Conservation (phyloP, 2,113 vertebrate species). For the Eptesicus fuscus region DNA sequence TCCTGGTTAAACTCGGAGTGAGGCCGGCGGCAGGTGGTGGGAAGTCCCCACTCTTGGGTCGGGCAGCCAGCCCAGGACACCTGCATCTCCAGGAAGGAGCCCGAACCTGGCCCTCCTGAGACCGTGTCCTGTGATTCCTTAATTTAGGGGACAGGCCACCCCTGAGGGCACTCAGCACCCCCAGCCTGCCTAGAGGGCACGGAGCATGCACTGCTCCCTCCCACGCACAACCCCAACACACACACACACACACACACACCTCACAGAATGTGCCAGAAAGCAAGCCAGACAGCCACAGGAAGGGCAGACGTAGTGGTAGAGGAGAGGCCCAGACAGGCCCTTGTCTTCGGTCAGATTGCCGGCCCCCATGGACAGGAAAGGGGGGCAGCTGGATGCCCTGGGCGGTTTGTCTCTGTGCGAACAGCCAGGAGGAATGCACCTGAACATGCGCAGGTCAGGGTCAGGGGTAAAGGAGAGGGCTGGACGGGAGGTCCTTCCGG, state of each 20-base stretch:
- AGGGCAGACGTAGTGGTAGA: background rate
- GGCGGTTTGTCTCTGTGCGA: background rate
- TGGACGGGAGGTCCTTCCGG: rapidly evolving
- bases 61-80: background rate
- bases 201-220: background rate
- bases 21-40: background rate
- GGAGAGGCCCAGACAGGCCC: background rate
- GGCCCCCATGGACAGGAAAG: background rate
- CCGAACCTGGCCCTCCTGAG: background rate
- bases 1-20: background rate
- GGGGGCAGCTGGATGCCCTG: background rate
- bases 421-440: background rate
- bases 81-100: background rate
- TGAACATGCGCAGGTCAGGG: background rate
- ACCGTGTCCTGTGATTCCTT: background rate
- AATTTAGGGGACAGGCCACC: background rate
- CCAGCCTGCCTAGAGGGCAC: background rate
- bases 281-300: background rate
- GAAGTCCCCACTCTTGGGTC: background rate
- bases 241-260: background rate
- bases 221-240: too few species aligned
- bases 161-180: background rate
- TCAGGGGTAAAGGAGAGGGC: background rate
- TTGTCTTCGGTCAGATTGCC: background rate
- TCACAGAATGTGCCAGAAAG: background rate